Conservation (phyloP, 23 tunicate genomes). For the Ciona savignyi region DNA sequence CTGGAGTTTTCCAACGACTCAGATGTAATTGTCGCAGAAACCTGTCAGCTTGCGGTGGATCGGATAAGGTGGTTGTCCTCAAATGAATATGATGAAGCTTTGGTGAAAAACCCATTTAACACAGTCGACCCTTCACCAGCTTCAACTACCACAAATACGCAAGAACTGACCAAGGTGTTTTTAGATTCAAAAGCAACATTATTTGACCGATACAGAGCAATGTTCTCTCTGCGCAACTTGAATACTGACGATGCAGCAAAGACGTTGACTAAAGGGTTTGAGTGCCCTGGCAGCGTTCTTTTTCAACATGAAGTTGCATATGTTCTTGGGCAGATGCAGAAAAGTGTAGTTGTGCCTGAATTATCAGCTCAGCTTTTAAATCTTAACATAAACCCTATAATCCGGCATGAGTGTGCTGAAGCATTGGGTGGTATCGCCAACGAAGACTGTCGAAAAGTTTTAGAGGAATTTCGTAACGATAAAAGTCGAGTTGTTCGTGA, state of each 20-base stretch:
- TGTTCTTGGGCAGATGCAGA: constrained; percentile 94
- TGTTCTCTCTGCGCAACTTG: constrained; percentile 84
- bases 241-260: constrained; percentile 54
- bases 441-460: constrained; percentile 34
- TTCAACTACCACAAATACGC: constrained; percentile 13
- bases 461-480: constrained; percentile 35
- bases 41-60: constrained; percentile 74
- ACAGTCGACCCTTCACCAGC: constrained; percentile 87
- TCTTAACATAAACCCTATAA: constrained; percentile 67
- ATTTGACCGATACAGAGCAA: constrained; percentile 96
- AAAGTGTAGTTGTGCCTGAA: constrained; percentile 39
- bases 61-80: constrained; percentile 23
- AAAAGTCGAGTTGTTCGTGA: constrained; percentile 61
- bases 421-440: constrained; percentile 86
- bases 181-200: constrained; percentile 22
- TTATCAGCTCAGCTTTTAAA: constrained; percentile 29
- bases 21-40: constrained; percentile 77
- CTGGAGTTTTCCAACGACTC: constrained; percentile 45
- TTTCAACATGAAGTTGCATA: constrained; percentile 95
- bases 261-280: constrained; percentile 58
- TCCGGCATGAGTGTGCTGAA: constrained; percentile 96
- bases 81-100: too few species aligned
- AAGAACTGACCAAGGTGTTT: constrained; percentile 27
- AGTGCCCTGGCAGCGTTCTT: constrained; percentile 65
- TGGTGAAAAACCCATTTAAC: too few species aligned